Base-by-base conservation (phyloP, 2,888 invertebrate genomes). In the Pristionchus japonicus region DNA sequence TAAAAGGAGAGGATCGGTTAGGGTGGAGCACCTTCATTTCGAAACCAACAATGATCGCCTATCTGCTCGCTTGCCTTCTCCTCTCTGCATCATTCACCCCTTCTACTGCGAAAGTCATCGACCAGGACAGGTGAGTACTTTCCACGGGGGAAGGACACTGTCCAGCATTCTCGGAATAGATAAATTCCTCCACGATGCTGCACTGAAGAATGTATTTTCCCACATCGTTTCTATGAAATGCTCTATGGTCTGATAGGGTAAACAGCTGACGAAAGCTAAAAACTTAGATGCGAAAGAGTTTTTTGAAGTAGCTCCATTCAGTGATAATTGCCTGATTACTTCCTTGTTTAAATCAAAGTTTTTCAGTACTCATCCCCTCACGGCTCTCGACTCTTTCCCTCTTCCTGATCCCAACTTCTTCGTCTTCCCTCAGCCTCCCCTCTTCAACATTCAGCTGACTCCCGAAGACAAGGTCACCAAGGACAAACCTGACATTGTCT, bases 51-150 rank as follows among this genome's bases (percentile, higher is more conserved):
- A 86, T 86, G 86, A 49, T 86, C 70, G 70, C 67, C 17, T 67
- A 49, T 57, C 49, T 86, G 27, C 34, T 86, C 40, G 86, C 70
- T n/a, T 7, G 11, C 23, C 86, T 86, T 70, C 86, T 86, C n/a
- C 67, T 86, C 17, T 37, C 34, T 13, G 15, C 70, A 37, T 86
- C 86, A 9, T 70, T 86, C 86, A 17, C 27, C 9, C 34, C 86
- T 13, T 40, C 34, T 34, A 23, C 34, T 3, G 43, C 70, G 0
- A 13, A 11, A 23, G 17, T 86, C 17, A 70, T 86, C 34, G 86
- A 86, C 23, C 34, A 70, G 3, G 86, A 86, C 17, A 86, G 86
- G 86, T 86, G 37, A 27, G 64, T 20, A 40, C 57, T 57, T 57
- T n/a, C 1, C 9, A n/a, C n/a, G 23, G 9, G 20, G 52, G 4